Evolutionary conservation across 2,888 invertebrate genomes (phyloP), one percentile per base, ranked within the genome.

Genomic region (Noctuana brunneofusca): DNA sequence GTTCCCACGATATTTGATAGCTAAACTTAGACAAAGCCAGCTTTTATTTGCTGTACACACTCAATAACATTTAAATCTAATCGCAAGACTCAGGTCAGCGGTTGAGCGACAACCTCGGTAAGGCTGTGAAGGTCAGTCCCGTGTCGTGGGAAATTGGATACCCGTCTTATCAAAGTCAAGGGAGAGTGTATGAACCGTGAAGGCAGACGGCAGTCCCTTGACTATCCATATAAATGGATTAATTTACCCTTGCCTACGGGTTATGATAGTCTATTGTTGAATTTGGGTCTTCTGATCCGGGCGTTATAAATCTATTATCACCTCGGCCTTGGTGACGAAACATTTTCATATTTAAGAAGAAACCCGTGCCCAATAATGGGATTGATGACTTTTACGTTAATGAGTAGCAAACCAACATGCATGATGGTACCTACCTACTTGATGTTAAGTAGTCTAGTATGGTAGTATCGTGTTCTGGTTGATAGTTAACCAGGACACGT

Each of bases 81-180:
- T 58, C 24, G 38, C 24, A 48, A 46, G 52, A 52, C 18, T 52
- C 50, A 14, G 24, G 41, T 14, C 55, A 11, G 30, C 14, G 46
- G 46, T 38, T 12, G 35, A 52, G 14, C 8, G 20, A 5, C 32
- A 38, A 9, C 53, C 41, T 54, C 41, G 54, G 24, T 12, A 4
- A 16, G 38, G 2, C 3, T 38, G 4, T 11, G 53, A 53, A 54
- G 60, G 60, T 60, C 48, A 53, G 59, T 9, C 8, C 20, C n/a
- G 53, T 48, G 48, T 18, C 60, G 60, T 27, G 30, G 59, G 59
- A 38, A 54, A 60, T 24, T 54, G 35, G 60, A 60, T 48, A 60
- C 38, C 48, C 48, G 11, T 43, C 32, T 38, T 54, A 60, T 60
- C 60, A 60, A 60, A 60, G 60, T 60, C 60, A 60, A 60, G 60